Evolutionary conservation across 2,797 vertebrate species (phyloP).

Genomic region (Karalla daura): DNA sequence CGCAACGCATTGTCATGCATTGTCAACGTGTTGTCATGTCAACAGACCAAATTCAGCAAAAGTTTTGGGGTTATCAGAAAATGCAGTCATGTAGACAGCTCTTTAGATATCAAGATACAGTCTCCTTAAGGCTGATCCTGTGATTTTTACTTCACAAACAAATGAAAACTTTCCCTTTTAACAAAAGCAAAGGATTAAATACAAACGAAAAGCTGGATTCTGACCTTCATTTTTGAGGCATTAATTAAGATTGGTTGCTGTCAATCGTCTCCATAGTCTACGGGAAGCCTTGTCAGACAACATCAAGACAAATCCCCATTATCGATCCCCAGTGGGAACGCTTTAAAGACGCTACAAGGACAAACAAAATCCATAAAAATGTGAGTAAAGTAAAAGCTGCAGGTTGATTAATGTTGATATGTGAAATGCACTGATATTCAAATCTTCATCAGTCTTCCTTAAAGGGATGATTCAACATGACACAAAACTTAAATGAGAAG

Average conservation of each 20-base stretch:
- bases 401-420: constrained; percentile 1
- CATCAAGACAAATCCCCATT: neutral
- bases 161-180: neutral
- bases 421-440: neutral
- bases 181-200: neutral
- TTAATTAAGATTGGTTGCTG: constrained; percentile 16
- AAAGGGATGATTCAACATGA: neutral
- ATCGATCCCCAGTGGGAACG: too few relatives aligned
- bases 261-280: neutral
- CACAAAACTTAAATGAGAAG: neutral
- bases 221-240: neutral
- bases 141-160: neutral
- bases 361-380: neutral
- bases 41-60: too few relatives aligned
- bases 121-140: neutral
- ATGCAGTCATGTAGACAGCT: too few relatives aligned
- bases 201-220: neutral
- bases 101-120: neutral
- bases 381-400: neutral
- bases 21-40: too few relatives aligned
- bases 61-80: too few relatives aligned
- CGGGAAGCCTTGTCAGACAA: neutral
- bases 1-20: too few relatives aligned
- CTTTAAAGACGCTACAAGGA: constrained; percentile 5
- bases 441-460: neutral